Evolutionary conservation across 2,888 invertebrate species (phyloP).

Genomic region (Ophion slaviceki): DNA sequence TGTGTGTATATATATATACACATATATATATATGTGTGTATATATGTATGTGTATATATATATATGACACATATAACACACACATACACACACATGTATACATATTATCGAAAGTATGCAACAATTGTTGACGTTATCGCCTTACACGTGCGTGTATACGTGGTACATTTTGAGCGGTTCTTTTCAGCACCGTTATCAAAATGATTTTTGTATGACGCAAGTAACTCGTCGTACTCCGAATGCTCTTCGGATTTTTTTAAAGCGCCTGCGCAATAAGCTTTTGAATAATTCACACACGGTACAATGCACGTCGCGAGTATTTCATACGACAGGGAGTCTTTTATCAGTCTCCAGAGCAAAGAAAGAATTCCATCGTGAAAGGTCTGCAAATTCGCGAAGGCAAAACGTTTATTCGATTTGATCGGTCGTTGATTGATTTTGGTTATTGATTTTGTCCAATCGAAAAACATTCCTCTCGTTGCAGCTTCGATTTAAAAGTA

Average conservation of each 20-base stretch:
- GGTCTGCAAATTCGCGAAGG: neutral
- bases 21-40: no score
- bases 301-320: neutral
- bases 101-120: neutral
- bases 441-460: neutral
- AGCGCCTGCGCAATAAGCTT: neutral
- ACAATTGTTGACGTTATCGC: slow-evolving; percentile 2
- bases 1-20: neutral
- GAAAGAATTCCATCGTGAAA: neutral
- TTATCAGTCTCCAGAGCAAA: neutral
- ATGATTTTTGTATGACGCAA: slow-evolving; percentile 2
- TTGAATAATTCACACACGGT: slow-evolving; percentile 12
- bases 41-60: no score
- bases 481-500: no score
- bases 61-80: no score
- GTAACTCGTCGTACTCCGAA: neutral
- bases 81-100: neutral
- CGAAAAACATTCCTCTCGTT: no score
- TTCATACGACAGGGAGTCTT: neutral
- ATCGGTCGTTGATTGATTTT: neutral
- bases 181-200: slow-evolving; percentile 29
- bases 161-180: slow-evolving; percentile 38
- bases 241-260: neutral
- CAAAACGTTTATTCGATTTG: neutral
- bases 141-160: slow-evolving; percentile 15